Evolutionary conservation across 2,113 vertebrate genomes (phyloP), one percentile per base, ranked within the genome.

Genomic region (Abramis brama): DNA sequence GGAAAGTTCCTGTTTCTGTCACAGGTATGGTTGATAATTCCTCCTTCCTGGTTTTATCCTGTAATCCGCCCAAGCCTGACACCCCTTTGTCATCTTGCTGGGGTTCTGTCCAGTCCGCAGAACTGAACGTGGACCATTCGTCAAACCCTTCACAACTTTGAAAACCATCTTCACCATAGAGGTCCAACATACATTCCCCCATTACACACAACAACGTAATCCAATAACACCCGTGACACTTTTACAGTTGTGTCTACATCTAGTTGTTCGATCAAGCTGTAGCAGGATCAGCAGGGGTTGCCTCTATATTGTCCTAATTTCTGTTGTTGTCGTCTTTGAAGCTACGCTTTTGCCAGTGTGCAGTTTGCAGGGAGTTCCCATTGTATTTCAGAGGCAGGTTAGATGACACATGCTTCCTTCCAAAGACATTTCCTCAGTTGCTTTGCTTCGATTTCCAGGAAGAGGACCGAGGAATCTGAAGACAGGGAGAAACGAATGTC

Each of bases 371-470:
- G 59, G 76, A 85, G 85, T 82, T 78, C 23, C 78, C 52, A 85
- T 89, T 89, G 85, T 89, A 78, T 87, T 88, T 82, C 77, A 85
- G 39, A 64, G 50, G 77, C 13, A 43, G 33, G 55, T 78, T 74
- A 68, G 19, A 74, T 17, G n/a, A 47, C n/a, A 86, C 60, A 78
- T 21, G 39, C 78, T 87, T 86, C 82, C 78, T 87, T 85, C 77
- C 43, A 86, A 30, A 76, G 21, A 66, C 45, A 77, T 19, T 50
- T 73, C 17, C 19, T 70, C 33, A 57, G 23, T 13, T 76, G 19
- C 7, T 68, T 43, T 75, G 3, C 12, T 45, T 27, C 2, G n/a
- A 85, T 71, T 86, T 85, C 52, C 71, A 82, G 36, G 81, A 84
- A 86, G 43, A 86, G 45, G 55, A 55, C 52, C 9, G 30, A 50